Evolutionary conservation across 2,113 vertebrate species (phyloP), one percentile per base, ranked within the genome.

Genomic region (Motacilla tschutschensis): DNA sequence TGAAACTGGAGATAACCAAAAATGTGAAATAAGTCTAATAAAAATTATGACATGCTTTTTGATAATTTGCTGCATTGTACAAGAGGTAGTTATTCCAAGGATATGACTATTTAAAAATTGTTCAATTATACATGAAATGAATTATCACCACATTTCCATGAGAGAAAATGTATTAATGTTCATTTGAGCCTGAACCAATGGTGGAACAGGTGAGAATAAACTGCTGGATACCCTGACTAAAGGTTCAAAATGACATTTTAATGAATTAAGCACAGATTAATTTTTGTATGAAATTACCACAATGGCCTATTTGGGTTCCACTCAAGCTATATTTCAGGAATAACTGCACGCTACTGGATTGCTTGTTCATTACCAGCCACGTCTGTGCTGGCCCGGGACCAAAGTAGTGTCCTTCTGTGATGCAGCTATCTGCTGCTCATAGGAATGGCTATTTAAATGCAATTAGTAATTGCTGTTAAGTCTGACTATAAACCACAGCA

Each of bases 161-260:
- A 44, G 40, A 91, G 88, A 93, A 95, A 92, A 93, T 43, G 79
- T 91, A 90, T 95, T 93, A 85, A 90, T 94, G 92, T 89, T 97
- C 95, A 96, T 92, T 70, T 94, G 88, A 95, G 93, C 89, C 88
- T 92, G 86, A 95, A 93, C 72, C 48, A 35, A 79, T 91, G 73
- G 87, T 77, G 60, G 90, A 96, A 89, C 79, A 95, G 93, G 96
- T 96, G 94, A 96, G 87, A 95, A 95, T 95, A 94, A 95, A 95
- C 83, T 94, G 83, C 76, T 92, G 87, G 75, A 71, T 94, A 87
- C 62, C 48, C 75, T 88, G 78, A 93, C n/a, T 81, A 87, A 94
- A 93, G 36, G 72, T 84, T 88, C 83, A 88, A 90, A 91, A 95
- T 84, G 48, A 58, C 14, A 90, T 93, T 93, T 93, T 94, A 96